Evolutionary conservation across 2,113 vertebrate species (phyloP), one percentile per base, ranked within the genome.

Genomic region (Anas platyrhynchos): DNA sequence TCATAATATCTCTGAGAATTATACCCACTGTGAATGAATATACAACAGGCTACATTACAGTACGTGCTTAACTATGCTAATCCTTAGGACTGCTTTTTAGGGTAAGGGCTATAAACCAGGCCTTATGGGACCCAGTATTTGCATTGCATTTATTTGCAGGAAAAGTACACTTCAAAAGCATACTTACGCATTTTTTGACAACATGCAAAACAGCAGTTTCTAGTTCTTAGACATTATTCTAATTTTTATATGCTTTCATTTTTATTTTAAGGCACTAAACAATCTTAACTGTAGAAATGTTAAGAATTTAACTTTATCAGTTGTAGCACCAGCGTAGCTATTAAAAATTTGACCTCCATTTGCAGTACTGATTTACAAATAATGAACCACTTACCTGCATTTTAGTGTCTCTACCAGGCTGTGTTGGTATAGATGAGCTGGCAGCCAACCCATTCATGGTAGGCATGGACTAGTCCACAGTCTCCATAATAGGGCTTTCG

Each of bases 11-110:
- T 95, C 41, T 62, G 63, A 90, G 83, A 94, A 76, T 91, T 96
- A 93, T 94, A 58, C 50, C 36, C 62, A 38, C 69, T 91, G 31
- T 73, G 41, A 91, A 76, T 95, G 88, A 92, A 84, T 92, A 59
- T 93, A 79, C 66, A 91, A 18, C 74, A 86, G 75, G 29, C 44
- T 89, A 10, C 21, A 11, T 91, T 89, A 68, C 44, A 50, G 54
- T 46, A 32, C 41, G 44, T 48, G 44, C 65, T 65, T 88, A 90
- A 54, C 54, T 84, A 54, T 92, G 93, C 88, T 94, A 88, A 93
- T 96, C 36, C 50, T 79, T 82, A 72, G 71, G 58, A 43, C 50
- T 93, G 9, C 36, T 59, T 92, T 96, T 96, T 88, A 89, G 86
- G 29, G 62, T 76, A 50, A 91, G 77, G 88, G 15, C 62, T 95